phyloP scores from a whole-genome alignment of 2,113 vertebrate genomes.

The Amia ocellicauda region DNA sequence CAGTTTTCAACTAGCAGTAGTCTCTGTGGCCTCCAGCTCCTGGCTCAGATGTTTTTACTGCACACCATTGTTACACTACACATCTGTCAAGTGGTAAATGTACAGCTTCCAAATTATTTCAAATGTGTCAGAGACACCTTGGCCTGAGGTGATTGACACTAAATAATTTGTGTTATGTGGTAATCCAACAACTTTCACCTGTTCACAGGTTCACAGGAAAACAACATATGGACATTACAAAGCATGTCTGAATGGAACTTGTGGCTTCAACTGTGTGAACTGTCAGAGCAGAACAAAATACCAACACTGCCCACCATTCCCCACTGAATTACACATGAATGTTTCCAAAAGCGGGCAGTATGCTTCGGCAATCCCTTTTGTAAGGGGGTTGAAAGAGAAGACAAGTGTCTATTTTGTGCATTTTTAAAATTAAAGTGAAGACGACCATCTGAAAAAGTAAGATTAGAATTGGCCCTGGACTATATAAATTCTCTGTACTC shows the following conservation, averaged over 20 bases:
- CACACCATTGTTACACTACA: constrained; percentile 34
- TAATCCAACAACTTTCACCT: constrained; percentile 18
- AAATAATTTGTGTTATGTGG: constrained; percentile 17
- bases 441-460: too few relatives aligned
- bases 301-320: too few relatives aligned
- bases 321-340: too few relatives aligned
- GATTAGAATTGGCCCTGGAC: too few relatives aligned
- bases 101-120: constrained; percentile 42
- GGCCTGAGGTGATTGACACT: constrained; percentile 20
- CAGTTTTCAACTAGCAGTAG: constrained; percentile 27
- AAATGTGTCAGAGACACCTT: constrained; percentile 33
- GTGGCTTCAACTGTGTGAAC: not conserved
- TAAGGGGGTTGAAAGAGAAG: too few relatives aligned
- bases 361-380: too few relatives aligned
- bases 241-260: constrained; percentile 17
- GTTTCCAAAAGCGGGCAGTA: too few relatives aligned
- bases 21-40: constrained; percentile 29
- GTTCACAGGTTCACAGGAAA: constrained; percentile 12
- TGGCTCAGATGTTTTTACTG: constrained; percentile 44
- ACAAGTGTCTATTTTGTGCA: too few relatives aligned
- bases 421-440: too few relatives aligned
- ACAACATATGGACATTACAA: constrained; percentile 10
- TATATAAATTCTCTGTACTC: too few relatives aligned
- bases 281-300: constrained; percentile 1
- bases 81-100: constrained; percentile 50